phyloP scores from a whole-genome alignment of 2,797 vertebrate species.

The Euthynnus affinis region DNA sequence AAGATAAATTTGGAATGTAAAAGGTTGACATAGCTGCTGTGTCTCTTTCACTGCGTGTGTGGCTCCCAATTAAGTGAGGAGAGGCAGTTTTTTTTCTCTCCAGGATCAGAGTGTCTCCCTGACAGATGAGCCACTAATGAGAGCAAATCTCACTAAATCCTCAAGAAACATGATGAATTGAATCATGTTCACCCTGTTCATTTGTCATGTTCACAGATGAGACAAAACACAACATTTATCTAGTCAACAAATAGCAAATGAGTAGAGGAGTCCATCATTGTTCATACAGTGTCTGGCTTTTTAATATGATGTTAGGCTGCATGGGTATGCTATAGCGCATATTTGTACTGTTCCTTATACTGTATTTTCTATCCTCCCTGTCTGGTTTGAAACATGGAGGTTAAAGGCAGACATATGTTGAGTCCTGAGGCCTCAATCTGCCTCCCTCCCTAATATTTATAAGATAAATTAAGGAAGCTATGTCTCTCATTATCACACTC shows the following conservation, averaged over 20 bases:
- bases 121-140: constrained; percentile 86
- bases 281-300: constrained; percentile 51
- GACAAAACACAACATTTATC: constrained; percentile 78
- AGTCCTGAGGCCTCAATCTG: constrained; percentile 86
- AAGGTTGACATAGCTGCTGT: constrained; percentile 87
- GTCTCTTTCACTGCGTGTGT: constrained; percentile 80
- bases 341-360: constrained; percentile 21
- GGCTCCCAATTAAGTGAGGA: constrained; percentile 84
- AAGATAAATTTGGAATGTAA: constrained; percentile 88
- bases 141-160: constrained; percentile 82
- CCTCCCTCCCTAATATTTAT: constrained; percentile 83
- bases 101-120: constrained; percentile 82
- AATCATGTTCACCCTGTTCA: constrained; percentile 78
- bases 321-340: constrained; percentile 2
- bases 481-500: constrained; percentile 84
- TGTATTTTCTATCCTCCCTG: constrained; percentile 41
- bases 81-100: constrained; percentile 75
- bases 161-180: constrained; percentile 83
- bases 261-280: constrained; percentile 71
- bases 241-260: constrained; percentile 80
- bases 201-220: constrained; percentile 78
- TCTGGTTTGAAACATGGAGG: constrained; percentile 61
- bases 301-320: constrained; percentile 41
- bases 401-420: constrained; percentile 84
- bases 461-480: constrained; percentile 85